phyloP scores from a whole-genome alignment of 2,888 invertebrate species.

The Pseudanteris insignis region DNA sequence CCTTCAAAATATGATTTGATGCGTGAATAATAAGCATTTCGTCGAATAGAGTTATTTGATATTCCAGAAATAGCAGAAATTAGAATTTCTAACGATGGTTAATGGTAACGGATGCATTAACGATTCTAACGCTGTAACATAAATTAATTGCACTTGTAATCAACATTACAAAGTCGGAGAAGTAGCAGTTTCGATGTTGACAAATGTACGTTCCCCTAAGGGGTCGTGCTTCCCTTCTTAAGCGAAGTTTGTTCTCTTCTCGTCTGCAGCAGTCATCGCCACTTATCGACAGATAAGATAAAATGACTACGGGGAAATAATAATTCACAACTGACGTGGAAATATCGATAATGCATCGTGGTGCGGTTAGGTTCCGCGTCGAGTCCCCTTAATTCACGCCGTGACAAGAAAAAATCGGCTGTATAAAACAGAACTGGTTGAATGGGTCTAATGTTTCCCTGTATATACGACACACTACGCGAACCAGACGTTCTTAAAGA shows the following conservation, averaged over 20 bases:
- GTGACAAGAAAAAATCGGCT: constrained; percentile 2
- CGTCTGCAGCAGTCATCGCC: constrained; percentile 1
- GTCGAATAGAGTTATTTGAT: no score
- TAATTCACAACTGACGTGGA: constrained; percentile 18
- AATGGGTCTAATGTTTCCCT: constrained; percentile 3
- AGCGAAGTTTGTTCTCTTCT: not conserved
- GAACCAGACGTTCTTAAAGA: constrained; percentile 11
- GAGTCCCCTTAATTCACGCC: constrained; percentile 6
- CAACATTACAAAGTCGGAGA: no score
- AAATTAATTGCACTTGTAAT: no score
- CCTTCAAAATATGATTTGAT: no score
- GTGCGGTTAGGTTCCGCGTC: not conserved
- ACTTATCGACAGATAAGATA: constrained; percentile 16
- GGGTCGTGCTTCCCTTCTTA: constrained; percentile 4
- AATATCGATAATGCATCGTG: constrained; percentile 25
- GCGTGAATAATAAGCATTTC: no score
- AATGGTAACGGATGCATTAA: no score
- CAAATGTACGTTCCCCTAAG: constrained; percentile 12
- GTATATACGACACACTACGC: not conserved
- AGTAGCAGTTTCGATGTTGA: constrained; percentile 1
- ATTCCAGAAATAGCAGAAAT: no score
- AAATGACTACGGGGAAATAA: constrained; percentile 8
- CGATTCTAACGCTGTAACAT: no score
- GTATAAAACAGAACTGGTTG: constrained; percentile 2
- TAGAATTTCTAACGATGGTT: no score